Evolutionary conservation across 2,113 vertebrate species (phyloP).

Genomic region (Cricetomys ansorgei): DNA sequence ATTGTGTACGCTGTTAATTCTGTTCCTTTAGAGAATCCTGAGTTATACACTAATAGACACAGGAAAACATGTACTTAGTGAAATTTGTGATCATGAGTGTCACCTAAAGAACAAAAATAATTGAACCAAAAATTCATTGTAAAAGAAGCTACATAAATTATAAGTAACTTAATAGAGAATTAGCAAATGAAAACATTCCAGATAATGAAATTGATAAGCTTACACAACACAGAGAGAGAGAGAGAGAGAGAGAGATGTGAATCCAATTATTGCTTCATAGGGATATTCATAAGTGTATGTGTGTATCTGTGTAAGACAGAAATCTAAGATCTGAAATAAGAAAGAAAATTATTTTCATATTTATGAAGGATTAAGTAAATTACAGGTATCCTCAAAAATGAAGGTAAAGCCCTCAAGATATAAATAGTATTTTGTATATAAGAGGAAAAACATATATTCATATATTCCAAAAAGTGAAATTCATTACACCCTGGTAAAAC

Average conservation of each 20-base stretch:
- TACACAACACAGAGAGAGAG: not conserved
- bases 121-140: not conserved
- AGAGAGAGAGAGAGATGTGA: not conserved
- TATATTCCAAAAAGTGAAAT: not conserved
- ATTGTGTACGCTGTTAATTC: too few species aligned
- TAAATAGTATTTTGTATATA: not conserved
- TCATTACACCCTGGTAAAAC: not conserved
- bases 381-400: not conserved
- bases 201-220: not conserved
- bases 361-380: not conserved
- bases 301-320: not conserved
- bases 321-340: not conserved
- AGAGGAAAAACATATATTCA: not conserved
- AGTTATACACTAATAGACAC: not conserved
- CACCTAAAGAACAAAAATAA: not conserved
- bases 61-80: not conserved
- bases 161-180: not conserved
- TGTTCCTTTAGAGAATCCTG: too few species aligned
- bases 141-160: not conserved
- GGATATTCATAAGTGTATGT: not conserved
- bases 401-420: not conserved
- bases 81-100: not conserved
- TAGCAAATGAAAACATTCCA: not conserved
- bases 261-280: not conserved
- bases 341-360: not conserved